A percentile compares a stretch with the other conserved stretches of the same genome.
These are phyloP conservation scores for Agriotes lineatus DNA, from an alignment of 2,888 invertebrate species.

Conservation along the genomic window DNA sequence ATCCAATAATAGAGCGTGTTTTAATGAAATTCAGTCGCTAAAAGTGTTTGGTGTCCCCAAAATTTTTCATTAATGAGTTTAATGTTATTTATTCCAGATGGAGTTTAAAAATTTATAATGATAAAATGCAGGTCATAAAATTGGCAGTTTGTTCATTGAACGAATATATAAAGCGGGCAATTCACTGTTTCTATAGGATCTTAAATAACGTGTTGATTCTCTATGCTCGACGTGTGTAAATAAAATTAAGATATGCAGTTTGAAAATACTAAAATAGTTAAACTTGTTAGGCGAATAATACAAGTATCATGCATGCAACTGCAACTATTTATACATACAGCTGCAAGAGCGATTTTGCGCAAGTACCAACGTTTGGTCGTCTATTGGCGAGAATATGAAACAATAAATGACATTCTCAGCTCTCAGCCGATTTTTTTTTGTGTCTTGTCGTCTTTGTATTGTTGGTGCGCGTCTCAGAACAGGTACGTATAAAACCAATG, in stretches of 20 bases:
- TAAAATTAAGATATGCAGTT: background rate
- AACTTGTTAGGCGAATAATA: background rate
- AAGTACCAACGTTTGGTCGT: background rate
- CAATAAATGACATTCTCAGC: too few species aligned
- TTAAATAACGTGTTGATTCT: background rate
- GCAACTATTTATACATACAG: background rate
- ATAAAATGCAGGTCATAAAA: background rate
- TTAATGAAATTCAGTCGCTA: background rate
- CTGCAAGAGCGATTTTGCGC: background rate
- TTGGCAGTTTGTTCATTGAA: background rate
- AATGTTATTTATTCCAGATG: too few species aligned
- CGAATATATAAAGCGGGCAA: constrained; percentile 1
- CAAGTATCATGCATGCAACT: background rate
- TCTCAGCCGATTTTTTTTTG: too few species aligned
- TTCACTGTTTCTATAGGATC: background rate
- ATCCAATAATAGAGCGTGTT: too few species aligned
- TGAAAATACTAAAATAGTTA: background rate
- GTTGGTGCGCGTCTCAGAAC: background rate
- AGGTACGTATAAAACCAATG: background rate
- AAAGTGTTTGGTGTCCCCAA: background rate
- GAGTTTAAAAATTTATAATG: background rate
- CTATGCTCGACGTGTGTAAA: background rate
- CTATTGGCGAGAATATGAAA: too few species aligned
- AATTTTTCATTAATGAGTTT: too few species aligned
- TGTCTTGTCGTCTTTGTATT: background rate